phyloP scores from a whole-genome alignment of 2,888 invertebrate genomes.

The Lasioglossum leucozonium region DNA sequence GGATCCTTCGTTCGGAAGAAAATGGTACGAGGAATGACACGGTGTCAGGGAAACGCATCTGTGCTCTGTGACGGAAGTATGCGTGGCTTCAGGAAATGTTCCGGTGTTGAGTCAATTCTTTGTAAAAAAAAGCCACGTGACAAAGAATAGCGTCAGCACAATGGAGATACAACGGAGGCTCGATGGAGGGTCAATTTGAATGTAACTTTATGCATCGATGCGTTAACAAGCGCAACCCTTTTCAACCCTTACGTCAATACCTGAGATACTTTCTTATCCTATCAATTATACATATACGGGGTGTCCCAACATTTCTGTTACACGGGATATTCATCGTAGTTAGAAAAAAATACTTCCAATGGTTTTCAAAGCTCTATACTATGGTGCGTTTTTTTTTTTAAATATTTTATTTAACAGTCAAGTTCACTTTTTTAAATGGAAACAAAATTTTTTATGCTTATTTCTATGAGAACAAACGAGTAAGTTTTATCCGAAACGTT shows the following conservation, averaged over 20 bases:
- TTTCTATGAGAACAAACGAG: too few species aligned
- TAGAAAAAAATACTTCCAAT: too few species aligned
- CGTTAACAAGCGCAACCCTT: not conserved
- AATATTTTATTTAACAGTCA: too few species aligned
- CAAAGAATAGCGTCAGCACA: not conserved
- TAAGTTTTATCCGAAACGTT: too few species aligned
- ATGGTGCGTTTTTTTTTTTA: too few species aligned
- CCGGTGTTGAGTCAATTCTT: not conserved
- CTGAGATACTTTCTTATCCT: too few species aligned
- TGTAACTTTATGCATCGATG: not conserved
- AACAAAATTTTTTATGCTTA: too few species aligned
- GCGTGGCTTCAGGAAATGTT: not conserved
- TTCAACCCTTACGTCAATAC: not conserved
- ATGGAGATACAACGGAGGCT: not conserved
- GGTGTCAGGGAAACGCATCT: not conserved
- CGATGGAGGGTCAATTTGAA: not conserved
- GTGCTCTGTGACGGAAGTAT: not conserved
- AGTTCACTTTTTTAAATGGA: too few species aligned
- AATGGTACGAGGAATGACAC: not conserved
- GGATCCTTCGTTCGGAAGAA: not conserved
- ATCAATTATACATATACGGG: too few species aligned
- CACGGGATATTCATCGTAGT: too few species aligned
- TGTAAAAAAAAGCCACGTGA: not conserved
- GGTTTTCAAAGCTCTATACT: too few species aligned
- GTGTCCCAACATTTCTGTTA: too few species aligned